These are phyloP conservation scores for Coelopa frigida DNA, from an alignment of 1,140 invertebrate genomes.

Conservation along the genomic window DNA sequence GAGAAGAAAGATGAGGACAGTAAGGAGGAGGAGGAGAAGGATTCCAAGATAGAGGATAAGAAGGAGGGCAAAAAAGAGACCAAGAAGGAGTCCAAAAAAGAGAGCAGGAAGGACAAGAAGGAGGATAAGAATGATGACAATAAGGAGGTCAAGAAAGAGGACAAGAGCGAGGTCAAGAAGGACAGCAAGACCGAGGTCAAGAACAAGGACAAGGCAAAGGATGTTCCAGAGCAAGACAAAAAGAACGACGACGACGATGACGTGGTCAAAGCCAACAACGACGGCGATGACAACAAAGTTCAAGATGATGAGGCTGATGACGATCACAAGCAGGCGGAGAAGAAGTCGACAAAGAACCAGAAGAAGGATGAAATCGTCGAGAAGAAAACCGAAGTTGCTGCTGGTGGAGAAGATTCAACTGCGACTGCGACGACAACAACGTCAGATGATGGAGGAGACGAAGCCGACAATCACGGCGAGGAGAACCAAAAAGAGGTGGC, in stretches of 20 bases:
- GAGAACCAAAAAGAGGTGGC: not conserved
- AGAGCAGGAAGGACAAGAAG: too few species aligned
- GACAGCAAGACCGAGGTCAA: too few species aligned
- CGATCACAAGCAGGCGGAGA: not conserved
- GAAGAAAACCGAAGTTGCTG: not conserved
- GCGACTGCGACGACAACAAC: not conserved
- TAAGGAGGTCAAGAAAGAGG: too few species aligned
- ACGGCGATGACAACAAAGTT: not conserved
- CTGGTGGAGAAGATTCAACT: not conserved
- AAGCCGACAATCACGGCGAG: too few species aligned
- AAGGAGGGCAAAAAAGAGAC: not conserved
- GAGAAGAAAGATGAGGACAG: not conserved
- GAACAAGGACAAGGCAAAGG: too few species aligned
- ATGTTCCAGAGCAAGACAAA: not conserved
- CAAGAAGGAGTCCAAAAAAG: not conserved
- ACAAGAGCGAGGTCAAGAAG: not conserved
- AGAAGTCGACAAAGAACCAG: not conserved
- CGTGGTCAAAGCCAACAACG: not conserved
- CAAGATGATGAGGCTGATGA: too few species aligned
- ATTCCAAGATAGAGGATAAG: constrained; percentile 1
- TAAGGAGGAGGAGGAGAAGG: not conserved
- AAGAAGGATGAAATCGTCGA: not conserved
- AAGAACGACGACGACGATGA: not conserved
- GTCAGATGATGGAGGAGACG: too few species aligned
- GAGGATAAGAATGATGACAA: too few species aligned